Percentiles rank a stretch among this genome's conserved stretches.
phyloP scores from a whole-genome alignment of 1,140 invertebrate species.

The Leptinotarsa lineolata region DNA sequence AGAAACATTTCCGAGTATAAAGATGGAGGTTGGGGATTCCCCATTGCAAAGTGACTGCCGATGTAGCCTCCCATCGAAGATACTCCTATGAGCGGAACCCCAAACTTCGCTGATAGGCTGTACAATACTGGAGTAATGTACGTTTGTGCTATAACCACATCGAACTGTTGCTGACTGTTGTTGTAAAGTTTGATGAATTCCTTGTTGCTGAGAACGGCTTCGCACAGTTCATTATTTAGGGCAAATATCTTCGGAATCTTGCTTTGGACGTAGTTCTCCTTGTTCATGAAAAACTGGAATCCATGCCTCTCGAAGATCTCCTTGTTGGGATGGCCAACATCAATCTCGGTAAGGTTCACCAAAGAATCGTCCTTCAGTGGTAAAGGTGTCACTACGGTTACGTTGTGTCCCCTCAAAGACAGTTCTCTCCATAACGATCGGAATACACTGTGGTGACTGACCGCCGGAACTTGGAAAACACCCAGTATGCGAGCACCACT shows the following conservation, averaged over 20 bases:
- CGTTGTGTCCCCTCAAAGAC: slow-evolving; percentile 43
- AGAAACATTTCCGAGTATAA: slow-evolving; percentile 41
- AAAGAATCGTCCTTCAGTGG: slow-evolving; percentile 40
- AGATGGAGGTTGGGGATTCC: slow-evolving; percentile 37
- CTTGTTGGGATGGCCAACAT: slow-evolving; percentile 30
- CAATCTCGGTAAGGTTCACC: slow-evolving; percentile 44
- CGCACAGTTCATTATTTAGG: slow-evolving; percentile 33
- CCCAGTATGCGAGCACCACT: slow-evolving; percentile 35
- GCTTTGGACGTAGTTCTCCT: slow-evolving; percentile 32
- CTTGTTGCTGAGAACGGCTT: slow-evolving; percentile 34
- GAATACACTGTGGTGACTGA: slow-evolving; percentile 59
- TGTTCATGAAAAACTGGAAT: slow-evolving; percentile 41
- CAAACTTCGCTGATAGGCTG: slow-evolving; percentile 33
- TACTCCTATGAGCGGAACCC: slow-evolving; percentile 39
- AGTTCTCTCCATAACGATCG: slow-evolving; percentile 50
- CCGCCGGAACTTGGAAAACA: slow-evolving; percentile 48
- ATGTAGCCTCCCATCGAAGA: slow-evolving; percentile 39
- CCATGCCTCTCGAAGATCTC: slow-evolving; percentile 33
- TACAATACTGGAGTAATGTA: slow-evolving; percentile 39
- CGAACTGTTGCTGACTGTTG: slow-evolving; percentile 33
- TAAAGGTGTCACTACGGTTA: slow-evolving; percentile 40
- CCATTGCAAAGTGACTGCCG: slow-evolving; percentile 35
- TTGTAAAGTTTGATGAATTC: slow-evolving; percentile 36
- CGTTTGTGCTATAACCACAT: slow-evolving; percentile 38
- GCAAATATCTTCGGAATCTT: slow-evolving; percentile 40